phyloP scores from a whole-genome alignment of 2,113 vertebrate species.

The Calyptommatus sinebrachiatus region DNA sequence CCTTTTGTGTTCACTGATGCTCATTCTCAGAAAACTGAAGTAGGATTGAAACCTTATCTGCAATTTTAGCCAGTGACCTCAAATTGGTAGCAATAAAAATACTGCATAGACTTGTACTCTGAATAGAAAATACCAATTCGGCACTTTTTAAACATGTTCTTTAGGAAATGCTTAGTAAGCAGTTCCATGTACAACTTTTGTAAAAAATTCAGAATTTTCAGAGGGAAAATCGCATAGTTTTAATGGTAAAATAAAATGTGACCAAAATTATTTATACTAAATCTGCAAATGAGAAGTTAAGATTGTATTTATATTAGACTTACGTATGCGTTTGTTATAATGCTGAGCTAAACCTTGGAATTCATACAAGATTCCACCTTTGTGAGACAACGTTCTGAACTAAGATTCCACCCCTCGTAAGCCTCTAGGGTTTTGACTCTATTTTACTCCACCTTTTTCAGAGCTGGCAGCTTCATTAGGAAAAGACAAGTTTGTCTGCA shows the following conservation, averaged over 20 bases:
- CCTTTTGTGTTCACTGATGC: too few species aligned
- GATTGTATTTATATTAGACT: conserved; percentile 2
- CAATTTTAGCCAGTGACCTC: neutral
- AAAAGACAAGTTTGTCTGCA: neutral
- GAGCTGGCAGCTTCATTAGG: neutral
- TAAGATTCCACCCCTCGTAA: neutral
- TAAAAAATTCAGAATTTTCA: neutral
- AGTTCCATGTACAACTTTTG: neutral
- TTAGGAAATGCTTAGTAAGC: neutral
- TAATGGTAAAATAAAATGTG: neutral
- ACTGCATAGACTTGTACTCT: neutral
- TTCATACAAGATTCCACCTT: neutral
- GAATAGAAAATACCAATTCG: neutral
- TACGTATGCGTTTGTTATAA: conserved; percentile 17
- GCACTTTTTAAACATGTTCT: neutral
- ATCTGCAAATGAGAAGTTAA: conserved; percentile 27
- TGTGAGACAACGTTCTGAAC: conserved; percentile 46
- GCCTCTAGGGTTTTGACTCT: conserved; percentile 23
- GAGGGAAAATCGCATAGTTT: fast-evolving
- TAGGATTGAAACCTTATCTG: neutral
- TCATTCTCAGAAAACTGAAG: too few species aligned
- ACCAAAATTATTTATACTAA: neutral
- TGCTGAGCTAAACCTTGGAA: conserved; percentile 32
- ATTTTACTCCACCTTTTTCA: conserved; percentile 24
- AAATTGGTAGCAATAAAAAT: neutral